Conservation (phyloP, 2,888 invertebrate species). For the Nymphalis polychloros region DNA sequence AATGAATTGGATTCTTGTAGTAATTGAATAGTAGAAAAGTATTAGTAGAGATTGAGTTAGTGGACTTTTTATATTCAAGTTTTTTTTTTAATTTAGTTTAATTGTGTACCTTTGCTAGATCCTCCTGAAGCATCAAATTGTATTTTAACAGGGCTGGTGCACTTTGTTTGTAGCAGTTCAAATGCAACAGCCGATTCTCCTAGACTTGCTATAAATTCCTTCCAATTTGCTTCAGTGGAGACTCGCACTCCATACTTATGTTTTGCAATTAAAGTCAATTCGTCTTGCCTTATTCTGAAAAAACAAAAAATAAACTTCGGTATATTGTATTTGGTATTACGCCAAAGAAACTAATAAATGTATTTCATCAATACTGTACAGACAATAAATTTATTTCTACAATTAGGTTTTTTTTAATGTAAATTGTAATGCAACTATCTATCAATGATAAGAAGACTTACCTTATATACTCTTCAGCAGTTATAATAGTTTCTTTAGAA, state of each 20-base stretch:
- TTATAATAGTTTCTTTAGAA: slow-evolving; percentile 74
- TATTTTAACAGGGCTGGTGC: slow-evolving; percentile 82
- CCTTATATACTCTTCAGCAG: slow-evolving; percentile 79
- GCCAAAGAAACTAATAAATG: too few relatives aligned
- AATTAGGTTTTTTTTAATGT: not conserved
- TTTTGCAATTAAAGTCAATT: slow-evolving; percentile 85
- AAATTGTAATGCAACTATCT: not conserved
- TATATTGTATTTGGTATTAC: not conserved
- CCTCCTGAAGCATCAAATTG: slow-evolving; percentile 67
- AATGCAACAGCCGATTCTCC: slow-evolving; percentile 85
- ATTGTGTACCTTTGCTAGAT: slow-evolving; percentile 78
- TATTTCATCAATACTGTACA: too few relatives aligned
- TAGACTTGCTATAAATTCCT: slow-evolving; percentile 80
- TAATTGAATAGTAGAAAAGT: too few relatives aligned
- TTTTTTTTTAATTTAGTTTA: not conserved
- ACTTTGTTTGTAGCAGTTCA: slow-evolving; percentile 86
- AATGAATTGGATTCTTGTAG: too few relatives aligned
- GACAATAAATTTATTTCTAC: too few relatives aligned
- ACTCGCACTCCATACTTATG: slow-evolving; percentile 85
- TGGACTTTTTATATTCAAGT: not conserved
- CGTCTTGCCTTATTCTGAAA: slow-evolving; percentile 81
- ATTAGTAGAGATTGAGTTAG: too few relatives aligned
- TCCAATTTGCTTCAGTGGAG: slow-evolving; percentile 72
- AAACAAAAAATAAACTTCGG: not conserved
- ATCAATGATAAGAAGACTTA: slow-evolving; percentile 44